Evolutionary conservation across 2,797 vertebrate species (phyloP).

Genomic region (Eremophila alpestris): DNA sequence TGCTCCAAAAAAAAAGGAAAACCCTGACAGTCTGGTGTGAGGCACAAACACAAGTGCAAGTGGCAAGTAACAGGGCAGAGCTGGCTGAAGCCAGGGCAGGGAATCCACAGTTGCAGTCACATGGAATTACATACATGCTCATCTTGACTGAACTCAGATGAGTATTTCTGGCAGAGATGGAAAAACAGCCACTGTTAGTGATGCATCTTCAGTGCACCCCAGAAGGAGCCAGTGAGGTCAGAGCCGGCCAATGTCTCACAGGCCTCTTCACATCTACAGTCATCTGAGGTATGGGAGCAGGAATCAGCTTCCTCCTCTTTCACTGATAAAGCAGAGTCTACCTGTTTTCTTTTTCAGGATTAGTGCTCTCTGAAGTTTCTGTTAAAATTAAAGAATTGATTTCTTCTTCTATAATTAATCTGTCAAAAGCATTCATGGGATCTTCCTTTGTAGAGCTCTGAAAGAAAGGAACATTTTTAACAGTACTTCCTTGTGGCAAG

Average conservation of each 20-base stretch:
- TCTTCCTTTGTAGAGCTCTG: constrained; percentile 45
- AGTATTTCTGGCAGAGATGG: not conserved
- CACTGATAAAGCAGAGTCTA: not conserved
- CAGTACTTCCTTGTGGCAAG: fast-evolving
- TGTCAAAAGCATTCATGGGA: not conserved
- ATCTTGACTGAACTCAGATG: not conserved
- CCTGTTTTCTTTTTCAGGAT: not conserved
- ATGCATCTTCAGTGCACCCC: not conserved
- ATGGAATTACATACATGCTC: not conserved
- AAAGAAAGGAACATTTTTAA: constrained; percentile 10
- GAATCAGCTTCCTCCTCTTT: not conserved
- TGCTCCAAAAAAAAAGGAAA: not conserved
- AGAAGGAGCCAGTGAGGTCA: not conserved
- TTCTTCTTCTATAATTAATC: constrained; percentile 46
- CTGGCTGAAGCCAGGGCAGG: too few species aligned
- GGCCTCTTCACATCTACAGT: not conserved
- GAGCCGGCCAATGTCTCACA: not conserved
- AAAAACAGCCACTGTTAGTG: not conserved
- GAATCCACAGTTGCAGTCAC: not conserved
- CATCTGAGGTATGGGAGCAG: not conserved
- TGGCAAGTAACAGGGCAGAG: not conserved
- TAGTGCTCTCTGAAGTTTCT: not conserved
- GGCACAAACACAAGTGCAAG: not conserved
- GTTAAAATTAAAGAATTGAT: constrained; percentile 31
- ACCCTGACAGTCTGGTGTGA: not conserved